Evolutionary conservation across 2,888 invertebrate genomes (phyloP).

Genomic region (Hyppa rectilinea): DNA sequence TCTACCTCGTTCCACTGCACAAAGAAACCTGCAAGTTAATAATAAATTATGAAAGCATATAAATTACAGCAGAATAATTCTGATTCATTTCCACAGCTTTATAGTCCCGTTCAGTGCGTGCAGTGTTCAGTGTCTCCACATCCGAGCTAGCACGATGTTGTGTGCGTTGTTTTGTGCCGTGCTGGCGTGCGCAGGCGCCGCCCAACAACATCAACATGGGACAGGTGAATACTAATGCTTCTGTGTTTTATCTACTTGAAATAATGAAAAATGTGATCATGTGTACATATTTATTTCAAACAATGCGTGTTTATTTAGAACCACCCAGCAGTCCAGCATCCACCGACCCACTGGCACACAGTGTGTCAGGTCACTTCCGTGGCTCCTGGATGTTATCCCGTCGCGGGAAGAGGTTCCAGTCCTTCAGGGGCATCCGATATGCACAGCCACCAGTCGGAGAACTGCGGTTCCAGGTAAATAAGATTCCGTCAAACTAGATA

Average conservation of each 20-base stretch:
- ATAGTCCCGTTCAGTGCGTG: not conserved
- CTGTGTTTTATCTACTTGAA: not conserved
- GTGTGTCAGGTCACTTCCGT: constrained; percentile 77
- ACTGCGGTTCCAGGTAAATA: constrained; percentile 80
- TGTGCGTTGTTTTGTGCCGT: constrained; percentile 32
- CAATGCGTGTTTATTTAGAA: no score
- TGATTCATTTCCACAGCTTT: not conserved
- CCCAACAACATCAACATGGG: constrained; percentile 6
- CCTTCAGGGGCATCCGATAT: constrained; percentile 86
- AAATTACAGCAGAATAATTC: constrained; percentile 10
- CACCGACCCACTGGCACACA: constrained; percentile 45
- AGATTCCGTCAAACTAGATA: no score
- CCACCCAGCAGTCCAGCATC: not conserved
- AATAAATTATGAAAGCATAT: not conserved
- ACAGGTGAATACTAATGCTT: constrained; percentile 44
- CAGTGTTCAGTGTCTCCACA: constrained; percentile 2
- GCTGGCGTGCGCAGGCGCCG: constrained; percentile 34
- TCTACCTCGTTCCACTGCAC: not conserved
- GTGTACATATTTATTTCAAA: no score
- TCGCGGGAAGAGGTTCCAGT: constrained; percentile 77
- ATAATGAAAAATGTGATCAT: no score
- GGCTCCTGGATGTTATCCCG: constrained; percentile 82
- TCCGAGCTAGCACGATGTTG: constrained; percentile 17
- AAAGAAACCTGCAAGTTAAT: constrained; percentile 19
- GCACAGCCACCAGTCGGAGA: constrained; percentile 82